These are phyloP conservation scores for Zhengitettix transpicula DNA, from an alignment of 2,888 invertebrate genomes.

Conservation along the genomic window DNA sequence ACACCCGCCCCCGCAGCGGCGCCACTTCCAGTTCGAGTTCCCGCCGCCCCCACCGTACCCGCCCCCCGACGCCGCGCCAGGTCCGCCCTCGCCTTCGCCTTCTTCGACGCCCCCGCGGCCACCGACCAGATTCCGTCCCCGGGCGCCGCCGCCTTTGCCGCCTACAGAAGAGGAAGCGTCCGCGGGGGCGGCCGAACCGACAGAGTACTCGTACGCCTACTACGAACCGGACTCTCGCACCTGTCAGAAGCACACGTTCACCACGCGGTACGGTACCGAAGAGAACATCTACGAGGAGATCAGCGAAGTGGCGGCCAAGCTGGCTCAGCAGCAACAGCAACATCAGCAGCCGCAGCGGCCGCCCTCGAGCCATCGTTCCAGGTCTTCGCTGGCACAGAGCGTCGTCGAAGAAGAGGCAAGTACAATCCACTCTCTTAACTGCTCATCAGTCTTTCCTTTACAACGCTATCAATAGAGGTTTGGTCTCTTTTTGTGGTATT, in stretches of 20 bases:
- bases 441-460: too few relatives aligned
- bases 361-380: not conserved
- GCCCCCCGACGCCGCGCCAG: constrained; percentile 24
- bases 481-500: too few relatives aligned
- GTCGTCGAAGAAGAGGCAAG: constrained; percentile 67
- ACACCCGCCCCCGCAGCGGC: constrained; percentile 11
- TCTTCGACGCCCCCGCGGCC: constrained; percentile 43
- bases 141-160: not conserved
- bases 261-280: constrained; percentile 66
- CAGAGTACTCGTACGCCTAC: constrained; percentile 70
- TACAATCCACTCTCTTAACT: too few relatives aligned
- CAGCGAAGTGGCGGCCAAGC: constrained; percentile 36
- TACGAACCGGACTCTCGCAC: constrained; percentile 51
- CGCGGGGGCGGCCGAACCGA: constrained; percentile 11
- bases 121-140: constrained; percentile 39
- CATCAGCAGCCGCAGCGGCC: not conserved
- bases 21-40: constrained; percentile 41
- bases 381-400: constrained; percentile 22
- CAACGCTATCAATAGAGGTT: too few relatives aligned
- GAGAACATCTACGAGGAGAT: constrained; percentile 74
- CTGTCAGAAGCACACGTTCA: constrained; percentile 42
- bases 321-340: not conserved
- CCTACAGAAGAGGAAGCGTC: not conserved
- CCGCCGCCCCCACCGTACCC: constrained; percentile 59
- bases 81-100: constrained; percentile 1